phyloP scores from a whole-genome alignment of 1,140 invertebrate species.

The Apocrypta bakeri region DNA sequence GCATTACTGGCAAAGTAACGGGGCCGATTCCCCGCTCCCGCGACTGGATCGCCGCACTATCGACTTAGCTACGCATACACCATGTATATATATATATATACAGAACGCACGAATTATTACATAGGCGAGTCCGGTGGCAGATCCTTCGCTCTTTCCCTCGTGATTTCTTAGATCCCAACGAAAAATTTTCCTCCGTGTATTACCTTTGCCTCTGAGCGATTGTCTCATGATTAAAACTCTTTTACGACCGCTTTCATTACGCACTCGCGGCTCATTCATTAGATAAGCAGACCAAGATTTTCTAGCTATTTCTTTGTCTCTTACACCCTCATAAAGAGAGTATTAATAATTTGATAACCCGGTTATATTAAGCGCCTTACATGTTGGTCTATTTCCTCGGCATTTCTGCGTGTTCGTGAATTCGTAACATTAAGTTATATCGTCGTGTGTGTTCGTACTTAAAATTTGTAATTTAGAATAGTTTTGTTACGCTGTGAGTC shows the following conservation, averaged over 20 bases:
- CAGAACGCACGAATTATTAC: slow-evolving; percentile 6
- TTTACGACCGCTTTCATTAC: slow-evolving; percentile 13
- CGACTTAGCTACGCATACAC: not conserved
- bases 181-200: not conserved
- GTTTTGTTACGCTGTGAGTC: not conserved
- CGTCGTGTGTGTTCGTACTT: no score
- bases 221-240: not conserved
- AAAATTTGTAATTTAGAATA: not conserved
- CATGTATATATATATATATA: not conserved
- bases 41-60: not conserved
- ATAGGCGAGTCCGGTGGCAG: not conserved
- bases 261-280: slow-evolving; percentile 11
- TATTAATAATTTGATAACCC: slow-evolving; percentile 27
- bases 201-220: not conserved
- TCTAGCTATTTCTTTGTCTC: not conserved
- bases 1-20: slow-evolving; percentile 64
- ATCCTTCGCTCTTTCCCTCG: not conserved
- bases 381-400: not conserved
- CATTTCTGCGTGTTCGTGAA: not conserved
- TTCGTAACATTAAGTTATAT: not conserved
- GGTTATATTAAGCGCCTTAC: not conserved
- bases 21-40: slow-evolving; percentile 48
- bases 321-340: not conserved
- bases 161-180: not conserved
- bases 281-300: slow-evolving; percentile 12